Base-by-base conservation (phyloP, 37 sponge, comb jelly and placozoan genomes). In the Haliclona indistincta region DNA sequence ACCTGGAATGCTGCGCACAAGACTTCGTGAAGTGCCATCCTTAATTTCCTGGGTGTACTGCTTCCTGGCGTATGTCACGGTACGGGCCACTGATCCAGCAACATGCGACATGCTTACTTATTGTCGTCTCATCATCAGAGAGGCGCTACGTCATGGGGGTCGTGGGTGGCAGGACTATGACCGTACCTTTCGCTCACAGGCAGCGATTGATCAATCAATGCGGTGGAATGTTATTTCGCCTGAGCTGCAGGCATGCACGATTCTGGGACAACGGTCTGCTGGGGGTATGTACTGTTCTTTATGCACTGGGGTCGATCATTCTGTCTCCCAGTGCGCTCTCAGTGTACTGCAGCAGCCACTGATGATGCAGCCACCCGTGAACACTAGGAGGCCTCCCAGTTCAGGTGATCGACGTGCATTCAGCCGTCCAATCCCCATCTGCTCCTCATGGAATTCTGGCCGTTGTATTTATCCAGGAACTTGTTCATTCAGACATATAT, bases 131-230 rank as follows among this genome's bases (percentile, higher is more conserved):
- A 43, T 68, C 26, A 38, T 68, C 69, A 39, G 69, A 10, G 45
- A 68, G 28, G 43, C 69, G 19, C 69, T 22, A 68, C 41, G 17
- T 39, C 69, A 68, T 39, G 69, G 69, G 4, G 69, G 69, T 6
- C 1, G 8, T 4, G 45, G 45, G 42, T 68, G 69, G 69, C 5
- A 39, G 42, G 69, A 68, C 25, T 68, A 68, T 13, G 69, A 68
- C 25, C 1, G 41, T 1, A 43, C 45, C 4, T 68, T 68, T 13
- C 43, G 69, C 25, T 43, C 34, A 37, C 69, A 68, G 6, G 41
- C 25, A 39, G 69, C 69, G 38, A 39, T 6, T 47, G 51, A 47
- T 47, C 15, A 10, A 17, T 10, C 51, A 10, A 10, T 47, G 51
- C 51, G 15, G 15, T 47, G 51, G 51, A 47, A 47, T 15, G 15